Percentiles rank a stretch among this genome's conserved stretches.
phyloP scores from a whole-genome alignment of 1,140 invertebrate genomes.

The Zaprionus camerounensis region DNA sequence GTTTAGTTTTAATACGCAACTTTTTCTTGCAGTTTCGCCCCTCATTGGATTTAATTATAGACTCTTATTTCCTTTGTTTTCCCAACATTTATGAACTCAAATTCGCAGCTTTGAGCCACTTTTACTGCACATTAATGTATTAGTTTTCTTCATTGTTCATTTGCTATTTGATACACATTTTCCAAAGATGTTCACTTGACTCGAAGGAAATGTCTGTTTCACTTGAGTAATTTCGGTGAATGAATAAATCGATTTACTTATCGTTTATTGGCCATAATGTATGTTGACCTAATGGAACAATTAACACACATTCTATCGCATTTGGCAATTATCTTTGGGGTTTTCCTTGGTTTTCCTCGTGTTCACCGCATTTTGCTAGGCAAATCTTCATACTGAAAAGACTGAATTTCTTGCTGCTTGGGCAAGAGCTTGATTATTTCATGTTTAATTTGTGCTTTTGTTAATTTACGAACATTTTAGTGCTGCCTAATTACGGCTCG shows the following conservation, averaged over 20 bases:
- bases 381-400: constrained; percentile 10
- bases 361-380: constrained; percentile 21
- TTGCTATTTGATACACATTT: not conserved
- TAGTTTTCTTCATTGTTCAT: not conserved
- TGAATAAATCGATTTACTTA: constrained; percentile 10
- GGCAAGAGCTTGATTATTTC: constrained; percentile 48
- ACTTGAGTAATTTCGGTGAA: not conserved
- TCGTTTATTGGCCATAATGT: not conserved
- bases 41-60: constrained; percentile 28
- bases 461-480: constrained; percentile 72
- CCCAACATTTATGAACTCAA: constrained; percentile 19
- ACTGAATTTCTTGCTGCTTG: constrained; percentile 27
- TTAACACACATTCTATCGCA: constrained; percentile 44
- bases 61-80: constrained; percentile 11
- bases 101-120: not conserved
- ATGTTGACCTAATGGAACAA: constrained; percentile 22
- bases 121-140: constrained; percentile 6
- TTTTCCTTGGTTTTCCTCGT: constrained; percentile 10
- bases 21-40: not conserved
- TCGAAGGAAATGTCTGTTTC: not conserved
- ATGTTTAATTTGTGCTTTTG: constrained; percentile 61
- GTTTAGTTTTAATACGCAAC: too few relatives aligned
- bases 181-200: constrained; percentile 19
- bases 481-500: constrained; percentile 70
- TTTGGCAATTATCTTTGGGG: constrained; percentile 24